Conservation (phyloP, 2,888 invertebrate species). For the Chrysodeixis includens region DNA sequence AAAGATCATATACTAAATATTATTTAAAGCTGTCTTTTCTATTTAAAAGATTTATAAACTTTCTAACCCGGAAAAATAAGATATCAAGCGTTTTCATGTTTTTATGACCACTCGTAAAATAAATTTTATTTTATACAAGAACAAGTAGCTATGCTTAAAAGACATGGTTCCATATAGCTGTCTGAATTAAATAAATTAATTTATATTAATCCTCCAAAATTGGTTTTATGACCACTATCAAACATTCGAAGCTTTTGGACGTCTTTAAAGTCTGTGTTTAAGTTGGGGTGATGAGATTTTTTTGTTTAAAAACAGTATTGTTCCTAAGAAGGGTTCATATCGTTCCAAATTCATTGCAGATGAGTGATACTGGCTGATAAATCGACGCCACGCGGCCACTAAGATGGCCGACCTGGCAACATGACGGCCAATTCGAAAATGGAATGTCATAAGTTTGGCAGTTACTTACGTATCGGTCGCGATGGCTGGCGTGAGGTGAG, state of each 20-base stretch:
- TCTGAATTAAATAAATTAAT: conserved; percentile 2
- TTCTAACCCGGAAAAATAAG: conserved; percentile 37
- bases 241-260: not conserved
- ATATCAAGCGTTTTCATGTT: conserved; percentile 21
- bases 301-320: not conserved
- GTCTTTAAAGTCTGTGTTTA: not conserved
- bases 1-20: not conserved
- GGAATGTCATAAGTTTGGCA: conserved; percentile 88
- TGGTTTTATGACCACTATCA: not conserved
- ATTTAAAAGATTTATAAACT: not conserved
- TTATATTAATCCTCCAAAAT: not conserved
- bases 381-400: conserved; percentile 48
- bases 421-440: conserved; percentile 78
- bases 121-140: conserved; percentile 24
- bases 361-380: conserved; percentile 55
- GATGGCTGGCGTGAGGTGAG: conserved; percentile 77
- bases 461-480: conserved; percentile 74
- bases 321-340: conserved; percentile 9
- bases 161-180: not conserved
- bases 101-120: conserved; percentile 45
- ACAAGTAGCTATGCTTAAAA: conserved; percentile 21
- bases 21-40: not conserved
- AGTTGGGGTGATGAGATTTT: not conserved
- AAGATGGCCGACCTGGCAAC: conserved; percentile 74
- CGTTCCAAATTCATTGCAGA: conserved; percentile 24